phyloP scores from a whole-genome alignment of 2,888 invertebrate genomes.

The Liopterus haemorrhoidalis region DNA sequence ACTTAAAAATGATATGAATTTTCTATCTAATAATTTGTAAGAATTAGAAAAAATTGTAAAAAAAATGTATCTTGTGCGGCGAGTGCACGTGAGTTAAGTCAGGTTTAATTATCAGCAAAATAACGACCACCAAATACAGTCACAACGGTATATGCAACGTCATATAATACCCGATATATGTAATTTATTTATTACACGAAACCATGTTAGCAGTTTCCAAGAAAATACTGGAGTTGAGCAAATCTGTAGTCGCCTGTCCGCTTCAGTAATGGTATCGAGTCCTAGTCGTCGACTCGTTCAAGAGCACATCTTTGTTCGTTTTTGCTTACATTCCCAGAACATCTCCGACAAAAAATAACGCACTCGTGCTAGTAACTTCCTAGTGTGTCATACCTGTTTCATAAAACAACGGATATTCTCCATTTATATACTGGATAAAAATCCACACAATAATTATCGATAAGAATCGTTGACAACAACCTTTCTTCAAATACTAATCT shows the following conservation, averaged over 20 bases:
- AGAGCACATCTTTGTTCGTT: constrained; percentile 6
- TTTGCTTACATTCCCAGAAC: constrained; percentile 8
- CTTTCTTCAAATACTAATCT: no score
- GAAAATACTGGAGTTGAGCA: constrained; percentile 4
- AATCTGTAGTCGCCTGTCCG: neutral
- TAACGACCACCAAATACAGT: constrained; percentile 21
- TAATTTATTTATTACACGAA: constrained; percentile 18
- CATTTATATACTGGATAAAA: neutral
- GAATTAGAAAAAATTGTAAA: no score
- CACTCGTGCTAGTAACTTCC: constrained; percentile 12
- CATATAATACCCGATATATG: constrained; percentile 15
- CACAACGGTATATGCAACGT: constrained; percentile 13
- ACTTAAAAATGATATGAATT: no score
- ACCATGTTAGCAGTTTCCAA: neutral
- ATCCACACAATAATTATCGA: no score
- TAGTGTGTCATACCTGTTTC: constrained; percentile 21
- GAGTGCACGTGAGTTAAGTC: no score
- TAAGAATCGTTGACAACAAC: no score
- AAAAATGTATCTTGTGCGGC: no score
- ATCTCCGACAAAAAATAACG: constrained; percentile 15
- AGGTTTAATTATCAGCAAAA: constrained; percentile 12
- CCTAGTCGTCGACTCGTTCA: neutral
- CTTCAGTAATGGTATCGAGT: neutral
- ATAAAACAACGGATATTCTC: constrained; percentile 10
- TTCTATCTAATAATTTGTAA: no score